phyloP scores from a whole-genome alignment of 2,888 invertebrate species.

The Perdita meconis region DNA sequence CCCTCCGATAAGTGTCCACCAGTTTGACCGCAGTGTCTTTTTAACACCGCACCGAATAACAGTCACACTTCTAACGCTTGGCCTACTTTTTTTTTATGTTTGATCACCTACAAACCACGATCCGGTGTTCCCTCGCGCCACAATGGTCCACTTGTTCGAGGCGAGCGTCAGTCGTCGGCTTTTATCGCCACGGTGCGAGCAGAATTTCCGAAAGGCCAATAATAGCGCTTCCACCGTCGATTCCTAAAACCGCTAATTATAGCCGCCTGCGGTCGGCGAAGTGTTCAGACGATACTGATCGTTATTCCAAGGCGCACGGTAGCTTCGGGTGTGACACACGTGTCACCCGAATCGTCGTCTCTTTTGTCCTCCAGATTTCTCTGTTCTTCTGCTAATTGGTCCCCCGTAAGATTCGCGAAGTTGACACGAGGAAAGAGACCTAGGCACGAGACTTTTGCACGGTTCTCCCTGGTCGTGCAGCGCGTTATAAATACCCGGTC shows the following conservation, averaged over 20 bases:
- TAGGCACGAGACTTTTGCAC: conserved; percentile 8
- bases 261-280: neutral
- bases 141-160: too few species aligned
- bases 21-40: conserved; percentile 8
- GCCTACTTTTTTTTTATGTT: neutral
- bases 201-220: conserved; percentile 14
- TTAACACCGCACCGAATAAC: neutral
- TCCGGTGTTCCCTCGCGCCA: neutral
- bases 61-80: conserved; percentile 9
- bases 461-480: conserved; percentile 14
- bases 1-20: conserved; percentile 27
- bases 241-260: conserved; percentile 15
- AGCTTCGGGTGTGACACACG: neutral
- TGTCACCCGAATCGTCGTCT: neutral
- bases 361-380: conserved; percentile 10
- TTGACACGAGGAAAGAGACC: neutral
- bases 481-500: conserved; percentile 27
- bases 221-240: conserved; percentile 4
- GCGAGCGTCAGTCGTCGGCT: neutral
- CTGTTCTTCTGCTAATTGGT: conserved; percentile 5
- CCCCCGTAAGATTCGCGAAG: conserved; percentile 16
- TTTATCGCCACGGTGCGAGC: neutral
- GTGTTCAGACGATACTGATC: neutral
- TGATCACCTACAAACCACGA: neutral
- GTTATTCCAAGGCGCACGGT: neutral